Base-by-base conservation (phyloP, 2,113 vertebrate species). In the Oncorhynchus mykiss region DNA sequence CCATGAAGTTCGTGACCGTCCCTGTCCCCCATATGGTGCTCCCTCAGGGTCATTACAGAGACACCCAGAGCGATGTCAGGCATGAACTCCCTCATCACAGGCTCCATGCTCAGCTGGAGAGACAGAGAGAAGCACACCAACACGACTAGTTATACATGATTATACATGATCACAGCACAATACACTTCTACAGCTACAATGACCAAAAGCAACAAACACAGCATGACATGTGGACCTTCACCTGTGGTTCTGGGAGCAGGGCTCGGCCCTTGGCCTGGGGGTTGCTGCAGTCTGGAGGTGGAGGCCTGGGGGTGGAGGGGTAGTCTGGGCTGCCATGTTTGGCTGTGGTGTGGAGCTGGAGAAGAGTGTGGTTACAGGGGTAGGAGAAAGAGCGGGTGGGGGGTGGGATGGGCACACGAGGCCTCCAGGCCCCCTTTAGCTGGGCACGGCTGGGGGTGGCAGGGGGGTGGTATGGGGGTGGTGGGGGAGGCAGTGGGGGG, bases 1-100 rank as follows among this genome's bases (percentile, higher is more conserved):
- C 88, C 88, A 87, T 90, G 94, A 89, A 82, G 86, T 88, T 86
- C 92, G 87, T 89, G 94, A 22, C 94, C 69, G 31, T 98, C 96
- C 1, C 96, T 93, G 77, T 98, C 95, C 20, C 95, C 84, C 81
- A 98, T 88, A 49, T 96, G 94, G 77, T 96, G 94, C 75, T 99
- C 98, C 86, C 97, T 97, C 71, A 99, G 90, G 54, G 96, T 96
- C 93, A 99, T 93, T 3, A 96, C 94, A 1, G 98, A 98, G 62
- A 99, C 96, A 0, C 97, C 98, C 91, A 99, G 96, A 0, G 98
- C 98, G 0, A 99, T 99, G 82, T 99, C 98, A 12, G 98, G 98
- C 97, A 99, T 97, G 88, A 98, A 95, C 73, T 99, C 97, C 65
- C 98, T 98, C 9, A 97, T 95, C 78, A 96, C 93, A 14, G 97